Evolutionary conservation across 37 sponge, comb jelly and placozoan genomes (phyloP).

Genomic region (Eunapius fragilis): DNA sequence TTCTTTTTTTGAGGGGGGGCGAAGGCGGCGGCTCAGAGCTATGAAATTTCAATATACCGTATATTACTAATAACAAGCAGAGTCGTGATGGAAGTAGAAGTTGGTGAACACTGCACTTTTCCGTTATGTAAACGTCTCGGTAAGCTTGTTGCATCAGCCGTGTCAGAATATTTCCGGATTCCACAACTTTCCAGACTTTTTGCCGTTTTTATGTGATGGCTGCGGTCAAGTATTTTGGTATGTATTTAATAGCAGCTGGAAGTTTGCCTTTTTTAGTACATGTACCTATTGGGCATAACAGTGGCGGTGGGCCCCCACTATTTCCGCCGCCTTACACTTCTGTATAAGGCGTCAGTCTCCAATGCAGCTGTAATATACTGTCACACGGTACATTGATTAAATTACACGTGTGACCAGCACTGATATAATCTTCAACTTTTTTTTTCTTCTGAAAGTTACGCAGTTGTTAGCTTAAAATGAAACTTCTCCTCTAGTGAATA

Average conservation of each 20-base stretch:
- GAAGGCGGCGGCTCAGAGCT: not conserved
- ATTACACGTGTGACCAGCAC: too few relatives aligned
- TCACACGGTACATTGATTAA: too few relatives aligned
- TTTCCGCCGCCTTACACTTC: too few relatives aligned
- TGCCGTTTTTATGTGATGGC: slow-evolving; percentile 16
- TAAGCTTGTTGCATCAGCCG: not conserved
- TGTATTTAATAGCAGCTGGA: not conserved
- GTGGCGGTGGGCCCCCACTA: too few relatives aligned
- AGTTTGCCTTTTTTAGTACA: too few relatives aligned
- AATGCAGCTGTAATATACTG: too few relatives aligned
- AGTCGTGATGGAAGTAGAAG: slow-evolving; percentile 6
- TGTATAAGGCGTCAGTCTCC: too few relatives aligned
- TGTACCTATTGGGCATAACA: too few relatives aligned
- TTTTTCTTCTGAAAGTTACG: too few relatives aligned
- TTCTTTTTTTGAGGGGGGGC: not conserved
- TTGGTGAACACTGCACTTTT: slow-evolving; percentile 37
- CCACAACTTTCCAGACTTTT: slow-evolving; percentile 3
- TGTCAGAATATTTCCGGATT: not conserved
- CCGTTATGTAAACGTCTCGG: slow-evolving; percentile 19
- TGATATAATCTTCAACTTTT: too few relatives aligned
- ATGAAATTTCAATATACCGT: not conserved
- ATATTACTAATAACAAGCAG: not conserved
- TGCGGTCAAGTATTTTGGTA: slow-evolving; percentile 30
- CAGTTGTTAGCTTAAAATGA: too few relatives aligned
- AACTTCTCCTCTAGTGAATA: too few relatives aligned